A percentile compares a stretch with the other conserved stretches of the same genome.
Evolutionary conservation across 2,797 vertebrate genomes (phyloP).

Genomic region (Enteromius afrohamiltoni): DNA sequence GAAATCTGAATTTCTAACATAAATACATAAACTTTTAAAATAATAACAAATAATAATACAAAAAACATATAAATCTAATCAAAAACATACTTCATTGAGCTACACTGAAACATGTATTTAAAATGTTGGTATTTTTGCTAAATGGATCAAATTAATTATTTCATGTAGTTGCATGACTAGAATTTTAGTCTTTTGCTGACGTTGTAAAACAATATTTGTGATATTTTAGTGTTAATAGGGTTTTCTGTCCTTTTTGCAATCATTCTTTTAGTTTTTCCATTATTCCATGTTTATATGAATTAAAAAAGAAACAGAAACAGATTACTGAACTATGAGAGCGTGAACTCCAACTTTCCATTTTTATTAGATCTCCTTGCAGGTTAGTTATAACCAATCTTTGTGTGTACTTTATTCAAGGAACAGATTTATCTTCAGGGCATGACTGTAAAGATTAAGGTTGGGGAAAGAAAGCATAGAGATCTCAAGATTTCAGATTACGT

Average conservation of each 20-base stretch:
- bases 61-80: too few species aligned
- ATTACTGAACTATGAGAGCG: not conserved
- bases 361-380: not conserved
- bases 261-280: not conserved
- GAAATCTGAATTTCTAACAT: too few species aligned
- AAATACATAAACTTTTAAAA: too few species aligned
- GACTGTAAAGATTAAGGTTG: conserved; percentile 54
- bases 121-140: not conserved
- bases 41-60: too few species aligned
- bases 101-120: not conserved
- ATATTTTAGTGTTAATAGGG: not conserved
- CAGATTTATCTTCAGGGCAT: conserved; percentile 52
- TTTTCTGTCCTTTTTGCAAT: not conserved
- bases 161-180: not conserved
- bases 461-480: conserved; percentile 53
- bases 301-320: not conserved
- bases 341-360: not conserved
- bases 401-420: conserved; percentile 48
- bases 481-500: conserved; percentile 51
- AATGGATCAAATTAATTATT: not conserved
- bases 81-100: not conserved
- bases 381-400: conserved; percentile 12
- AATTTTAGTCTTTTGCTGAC: not conserved
- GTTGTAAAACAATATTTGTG: not conserved
- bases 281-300: not conserved